Conservation (phyloP, 2,888 invertebrate species). For the Drosophila histrio region DNA sequence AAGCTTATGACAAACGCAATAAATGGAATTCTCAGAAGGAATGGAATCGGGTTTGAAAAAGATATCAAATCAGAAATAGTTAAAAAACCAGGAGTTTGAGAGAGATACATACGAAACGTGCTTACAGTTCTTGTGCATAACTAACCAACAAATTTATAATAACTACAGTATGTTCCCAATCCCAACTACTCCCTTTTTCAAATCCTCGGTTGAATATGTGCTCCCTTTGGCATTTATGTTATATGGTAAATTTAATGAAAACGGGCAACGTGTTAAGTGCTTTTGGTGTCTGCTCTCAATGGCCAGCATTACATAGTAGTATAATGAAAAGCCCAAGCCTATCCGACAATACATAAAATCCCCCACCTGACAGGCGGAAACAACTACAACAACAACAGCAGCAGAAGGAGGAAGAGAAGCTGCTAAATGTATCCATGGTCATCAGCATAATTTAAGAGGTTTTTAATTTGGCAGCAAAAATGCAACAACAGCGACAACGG, state of each 20-base stretch:
- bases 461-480: constrained; percentile 74
- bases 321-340: constrained; percentile 64
- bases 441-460: constrained; percentile 78
- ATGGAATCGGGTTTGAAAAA: background rate
- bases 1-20: constrained; percentile 14
- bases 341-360: constrained; percentile 20
- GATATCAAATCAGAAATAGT: constrained; percentile 9
- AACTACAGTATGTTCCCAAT: background rate
- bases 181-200: background rate
- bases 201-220: background rate
- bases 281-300: constrained; percentile 70
- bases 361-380: constrained; percentile 14
- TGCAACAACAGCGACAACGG: constrained; percentile 69
- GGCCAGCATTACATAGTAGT: constrained; percentile 53
- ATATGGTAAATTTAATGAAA: constrained; percentile 68
- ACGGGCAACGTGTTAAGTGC: constrained; percentile 70
- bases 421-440: constrained; percentile 53
- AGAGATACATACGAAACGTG: background rate
- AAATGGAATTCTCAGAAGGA: constrained; percentile 6
- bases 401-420: background rate
- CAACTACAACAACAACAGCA: background rate
- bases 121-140: background rate
- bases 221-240: constrained; percentile 59
- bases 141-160: constrained; percentile 11
- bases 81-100: background rate